Percentiles rank a stretch among this genome's conserved stretches.
phyloP scores from a whole-genome alignment of 1,140 invertebrate genomes.

The Pygmarrhopalites habei region DNA sequence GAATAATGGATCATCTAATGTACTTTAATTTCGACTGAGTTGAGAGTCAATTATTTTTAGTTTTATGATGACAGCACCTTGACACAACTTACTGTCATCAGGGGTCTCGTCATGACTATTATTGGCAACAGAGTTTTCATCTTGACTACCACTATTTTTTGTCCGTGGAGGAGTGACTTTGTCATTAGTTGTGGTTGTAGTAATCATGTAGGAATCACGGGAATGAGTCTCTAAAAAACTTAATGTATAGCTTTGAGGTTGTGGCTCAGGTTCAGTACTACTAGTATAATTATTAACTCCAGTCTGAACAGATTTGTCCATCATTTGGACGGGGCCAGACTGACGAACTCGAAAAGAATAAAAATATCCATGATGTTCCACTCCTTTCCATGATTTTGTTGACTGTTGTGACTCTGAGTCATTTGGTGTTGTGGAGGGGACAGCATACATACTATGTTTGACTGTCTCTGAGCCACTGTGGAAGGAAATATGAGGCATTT shows the following conservation, averaged over 20 bases:
- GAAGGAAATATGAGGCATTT: not conserved
- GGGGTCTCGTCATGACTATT: not conserved
- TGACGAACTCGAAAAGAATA: conserved; percentile 37
- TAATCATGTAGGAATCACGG: conserved; percentile 6
- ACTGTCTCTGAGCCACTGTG: not conserved
- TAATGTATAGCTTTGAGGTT: conserved; percentile 16
- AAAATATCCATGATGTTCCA: conserved; percentile 31
- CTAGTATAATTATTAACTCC: not conserved
- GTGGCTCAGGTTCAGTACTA: not conserved
- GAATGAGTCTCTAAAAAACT: conserved; percentile 12
- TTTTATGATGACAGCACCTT: too few relatives aligned
- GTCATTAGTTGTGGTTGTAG: not conserved
- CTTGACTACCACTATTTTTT: not conserved
- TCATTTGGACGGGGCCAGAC: conserved; percentile 36
- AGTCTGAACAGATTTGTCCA: conserved; percentile 37
- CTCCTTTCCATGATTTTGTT: conserved; percentile 23
- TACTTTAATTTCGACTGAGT: too few relatives aligned
- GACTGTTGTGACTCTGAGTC: not conserved
- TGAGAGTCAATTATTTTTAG: too few relatives aligned
- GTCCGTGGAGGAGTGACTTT: not conserved
- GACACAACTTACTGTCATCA: conserved; percentile 15
- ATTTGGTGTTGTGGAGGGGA: not conserved
- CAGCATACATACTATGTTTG: conserved; percentile 9
- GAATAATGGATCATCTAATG: not conserved
- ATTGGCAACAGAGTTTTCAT: too few relatives aligned